Base-by-base conservation (phyloP, 37 sponge, comb jelly and placozoan genomes). In the Ianthella basta region DNA sequence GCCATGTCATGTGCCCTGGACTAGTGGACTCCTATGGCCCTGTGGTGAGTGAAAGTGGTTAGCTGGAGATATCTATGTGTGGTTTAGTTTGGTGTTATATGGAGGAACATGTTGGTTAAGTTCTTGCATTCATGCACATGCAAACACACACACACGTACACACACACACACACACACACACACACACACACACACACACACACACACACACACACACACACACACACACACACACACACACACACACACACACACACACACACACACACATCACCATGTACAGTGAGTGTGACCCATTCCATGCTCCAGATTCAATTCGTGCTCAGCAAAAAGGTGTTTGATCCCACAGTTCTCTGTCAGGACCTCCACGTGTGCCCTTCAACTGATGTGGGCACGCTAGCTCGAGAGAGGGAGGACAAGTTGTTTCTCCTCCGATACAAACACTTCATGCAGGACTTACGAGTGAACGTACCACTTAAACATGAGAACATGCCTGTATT, bases 21-120 rank as follows among this genome's bases (percentile, higher is more conserved):
- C 35, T 93, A 8, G 75, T 90, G 24, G 25, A 68, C 34, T 4
- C 88, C 15, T 93, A 93, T 80, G 88, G 83, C 40, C 94, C 94
- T 27, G 84, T 87, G 35, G 83, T 89, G 35, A 72, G 89, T 59
- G 25, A 10, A 61, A 10, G 27, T 57, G 59, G 18, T 57, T 57
- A 20, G 15, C 59, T 57, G 29, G 64, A 13, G 27, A 25, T 25
- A 5, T 15, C 18, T 15, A 27, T 4, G n/a, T 23, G n/a, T 23
- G n/a, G 63, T 61, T 4, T 61, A 12, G n/a, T 23, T 4, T 5
- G n/a, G 63, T 4, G 63, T 61, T 4, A 5, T 4, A 5, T 23
- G n/a, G 63, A 13, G 63, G 4, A n/a, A n/a, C n/a, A n/a, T n/a
- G n/a, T n/a, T n/a, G n/a, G n/a, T n/a, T n/a, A n/a, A n/a, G n/a